A percentile compares a stretch with the other conserved stretches of the same genome.
These are phyloP conservation scores for Platygyra sinensis DNA, from an alignment of 64 coral and sea anemone genomes.

Conservation along the genomic window DNA sequence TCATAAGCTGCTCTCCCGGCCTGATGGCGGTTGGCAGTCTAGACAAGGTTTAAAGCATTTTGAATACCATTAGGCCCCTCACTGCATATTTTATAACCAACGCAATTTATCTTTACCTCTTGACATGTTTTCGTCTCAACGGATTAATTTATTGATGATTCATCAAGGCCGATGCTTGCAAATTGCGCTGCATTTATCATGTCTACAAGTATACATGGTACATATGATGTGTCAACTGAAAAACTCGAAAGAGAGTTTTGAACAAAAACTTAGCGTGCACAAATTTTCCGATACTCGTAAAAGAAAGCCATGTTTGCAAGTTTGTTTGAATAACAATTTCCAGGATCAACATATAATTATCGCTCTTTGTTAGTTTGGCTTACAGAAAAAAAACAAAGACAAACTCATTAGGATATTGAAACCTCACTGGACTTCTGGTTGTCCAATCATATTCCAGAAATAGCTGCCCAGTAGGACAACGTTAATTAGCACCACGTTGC, in stretches of 20 bases:
- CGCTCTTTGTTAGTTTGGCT: neutral
- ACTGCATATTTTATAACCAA: no score
- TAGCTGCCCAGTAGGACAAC: neutral
- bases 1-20: no score
- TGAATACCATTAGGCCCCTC: no score
- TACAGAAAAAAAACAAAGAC: constrained; percentile 6
- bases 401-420: constrained; percentile 24
- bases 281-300: neutral
- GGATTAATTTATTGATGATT: no score
- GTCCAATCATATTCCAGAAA: constrained; percentile 33
- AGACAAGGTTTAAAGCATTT: no score
- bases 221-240: no score
- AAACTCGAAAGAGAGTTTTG: neutral
- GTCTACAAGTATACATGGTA: no score
- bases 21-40: no score
- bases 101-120: no score
- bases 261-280: neutral
- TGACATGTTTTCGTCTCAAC: no score
- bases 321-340: constrained; percentile 26
- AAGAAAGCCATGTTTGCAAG: neutral
- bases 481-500: constrained; percentile 6
- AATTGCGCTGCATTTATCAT: no score
- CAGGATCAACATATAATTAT: constrained; percentile 14
- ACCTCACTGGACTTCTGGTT: constrained; percentile 7
- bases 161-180: no score